Base-by-base conservation (phyloP, 2,797 vertebrate genomes). In the Zonotrichia albicollis region DNA sequence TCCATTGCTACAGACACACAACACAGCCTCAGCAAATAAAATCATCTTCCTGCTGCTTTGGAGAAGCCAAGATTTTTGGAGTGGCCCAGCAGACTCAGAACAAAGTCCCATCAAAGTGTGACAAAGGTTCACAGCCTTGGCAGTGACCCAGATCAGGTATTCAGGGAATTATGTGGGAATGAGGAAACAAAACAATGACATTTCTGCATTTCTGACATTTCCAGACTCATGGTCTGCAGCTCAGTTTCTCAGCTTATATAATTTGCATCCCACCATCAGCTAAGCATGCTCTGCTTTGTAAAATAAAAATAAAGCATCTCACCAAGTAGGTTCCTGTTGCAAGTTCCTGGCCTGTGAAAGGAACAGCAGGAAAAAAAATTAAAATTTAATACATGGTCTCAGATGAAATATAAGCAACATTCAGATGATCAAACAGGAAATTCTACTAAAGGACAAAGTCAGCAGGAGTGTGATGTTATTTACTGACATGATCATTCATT, bases 251-350 rank as follows among this genome's bases (percentile, higher is more conserved):
- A 91, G 21, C 8, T 85, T 16, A 16, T 2, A 30, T 1, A 3
- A 25, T 13, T n/a, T 18, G 17, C 14, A 64, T 7, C 32, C 48
- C 74, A 65, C 29, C 10, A 43, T 13, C 55, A 82, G n/a, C n/a
- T 30, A 40, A 67, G n/a, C 20, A 55, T 55, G 54, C 4, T 55
- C 9, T n/a, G 21, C 32, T 50, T 75, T 14, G n/a, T 14, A 20
- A 48, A 40, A 48, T 3, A 27, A 23, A n/a, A 61, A 54, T 2
- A 54, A 74, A 82, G 29, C 13, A 17, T 75, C 98, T 98, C 95
- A 99, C 99, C 99, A 99, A 97, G 90, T 98, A 98, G 95, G 98
- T 99, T 30, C 98, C 97, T 32, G 99, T 99, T 72, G 99, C 99
- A 96, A 99, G 97, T 95, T 99, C 98, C 90, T 99, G 98, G 90